Conservation (phyloP, 1,140 invertebrate genomes). For the Paralvinella palmiformis region DNA sequence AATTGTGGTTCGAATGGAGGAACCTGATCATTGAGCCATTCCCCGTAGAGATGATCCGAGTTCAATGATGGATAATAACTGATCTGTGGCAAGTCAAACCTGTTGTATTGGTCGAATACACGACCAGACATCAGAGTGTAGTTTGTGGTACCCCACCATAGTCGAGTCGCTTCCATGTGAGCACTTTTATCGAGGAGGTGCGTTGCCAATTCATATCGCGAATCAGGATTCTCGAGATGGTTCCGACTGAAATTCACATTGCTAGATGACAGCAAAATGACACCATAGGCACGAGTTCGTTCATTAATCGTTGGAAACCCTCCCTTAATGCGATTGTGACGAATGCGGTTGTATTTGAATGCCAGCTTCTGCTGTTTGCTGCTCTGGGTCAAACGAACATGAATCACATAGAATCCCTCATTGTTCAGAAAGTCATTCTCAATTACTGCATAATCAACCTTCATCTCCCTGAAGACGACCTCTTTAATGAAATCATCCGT, state of each 20-base stretch:
- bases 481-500: conserved; percentile 56
- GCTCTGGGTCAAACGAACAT: conserved; percentile 79
- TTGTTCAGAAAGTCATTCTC: conserved; percentile 87
- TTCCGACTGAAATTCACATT: conserved; percentile 88
- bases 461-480: conserved; percentile 42
- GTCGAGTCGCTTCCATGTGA: conserved; percentile 86
- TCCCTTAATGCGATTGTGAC: conserved; percentile 80
- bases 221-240: conserved; percentile 83
- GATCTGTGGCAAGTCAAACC: conserved; percentile 46
- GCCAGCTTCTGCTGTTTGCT: conserved; percentile 70
- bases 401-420: conserved; percentile 77
- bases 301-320: conserved; percentile 69
- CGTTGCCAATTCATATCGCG: conserved; percentile 88
- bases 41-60: conserved; percentile 30
- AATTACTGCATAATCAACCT: conserved; percentile 62
- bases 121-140: conserved; percentile 27
- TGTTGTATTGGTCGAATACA: conserved; percentile 45
- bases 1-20: conserved; percentile 10
- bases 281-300: conserved; percentile 72
- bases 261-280: conserved; percentile 75
- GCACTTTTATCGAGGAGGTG: conserved; percentile 90
- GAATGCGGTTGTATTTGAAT: conserved; percentile 83
- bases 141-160: conserved; percentile 74
- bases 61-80: conserved; percentile 43
- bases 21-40: conserved; percentile 23